phyloP scores from a whole-genome alignment of 2,797 vertebrate species.

The Carapus acus region DNA sequence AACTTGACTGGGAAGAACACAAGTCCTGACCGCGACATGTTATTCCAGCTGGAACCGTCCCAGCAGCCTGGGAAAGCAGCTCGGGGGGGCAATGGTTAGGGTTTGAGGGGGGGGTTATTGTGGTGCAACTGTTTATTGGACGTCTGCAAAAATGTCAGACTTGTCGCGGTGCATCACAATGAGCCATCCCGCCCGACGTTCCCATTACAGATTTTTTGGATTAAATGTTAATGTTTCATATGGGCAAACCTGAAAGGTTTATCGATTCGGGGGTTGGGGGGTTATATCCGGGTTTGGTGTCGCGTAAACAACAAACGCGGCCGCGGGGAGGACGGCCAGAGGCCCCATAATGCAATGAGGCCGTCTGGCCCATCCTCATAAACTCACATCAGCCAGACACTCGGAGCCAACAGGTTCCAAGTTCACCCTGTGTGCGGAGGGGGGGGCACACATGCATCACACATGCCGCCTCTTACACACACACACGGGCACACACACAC shows the following conservation, averaged over 20 bases:
- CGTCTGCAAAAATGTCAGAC: slow-evolving; percentile 50
- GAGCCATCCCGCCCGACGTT: slow-evolving; percentile 14
- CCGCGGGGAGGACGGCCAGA: slow-evolving; percentile 19
- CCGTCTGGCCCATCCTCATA: slow-evolving; percentile 39
- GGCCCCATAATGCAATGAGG: slow-evolving; percentile 47
- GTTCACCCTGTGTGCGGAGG: slow-evolving; percentile 25
- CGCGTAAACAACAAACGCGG: slow-evolving; percentile 15
- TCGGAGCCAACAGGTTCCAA: slow-evolving; percentile 19
- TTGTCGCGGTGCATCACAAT: slow-evolving; percentile 28
- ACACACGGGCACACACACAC: slow-evolving; percentile 23
- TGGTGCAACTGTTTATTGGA: slow-evolving; percentile 50
- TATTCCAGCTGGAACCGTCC: slow-evolving; percentile 74
- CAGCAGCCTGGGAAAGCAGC: slow-evolving; percentile 69
- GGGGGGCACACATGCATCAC: slow-evolving; percentile 29
- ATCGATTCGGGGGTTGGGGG: slow-evolving; percentile 3
- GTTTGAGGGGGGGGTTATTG: no score
- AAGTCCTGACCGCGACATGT: slow-evolving; percentile 68
- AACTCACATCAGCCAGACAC: slow-evolving; percentile 38
- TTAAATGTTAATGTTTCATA: neutral
- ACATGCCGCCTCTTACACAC: slow-evolving; percentile 25
- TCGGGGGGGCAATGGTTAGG: slow-evolving; percentile 40
- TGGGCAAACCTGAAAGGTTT: neutral
- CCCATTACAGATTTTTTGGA: slow-evolving; percentile 6
- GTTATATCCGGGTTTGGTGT: neutral
- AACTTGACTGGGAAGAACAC: slow-evolving; percentile 61